Evolutionary conservation across 1,140 invertebrate species (phyloP).

Genomic region (Acromyrmex heyeri): DNA sequence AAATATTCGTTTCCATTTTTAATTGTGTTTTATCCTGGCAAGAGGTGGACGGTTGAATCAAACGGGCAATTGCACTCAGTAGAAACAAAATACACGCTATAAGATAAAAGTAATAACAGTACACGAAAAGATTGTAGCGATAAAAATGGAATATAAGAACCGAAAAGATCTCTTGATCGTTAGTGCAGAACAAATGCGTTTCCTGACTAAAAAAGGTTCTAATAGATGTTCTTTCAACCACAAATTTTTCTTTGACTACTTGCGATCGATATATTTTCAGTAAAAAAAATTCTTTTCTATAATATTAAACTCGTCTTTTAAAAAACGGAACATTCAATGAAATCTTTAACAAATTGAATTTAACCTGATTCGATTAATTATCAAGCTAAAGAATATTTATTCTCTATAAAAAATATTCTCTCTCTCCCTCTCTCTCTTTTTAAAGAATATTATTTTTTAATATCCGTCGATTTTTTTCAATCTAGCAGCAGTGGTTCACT

Average conservation of each 20-base stretch:
- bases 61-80: not conserved
- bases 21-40: not conserved
- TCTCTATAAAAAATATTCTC: too few relatives aligned
- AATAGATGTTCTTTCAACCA: not conserved
- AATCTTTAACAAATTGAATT: conserved; percentile 25
- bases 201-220: not conserved
- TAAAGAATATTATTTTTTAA: conserved; percentile 70
- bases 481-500: conserved; percentile 9
- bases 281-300: conserved; percentile 1
- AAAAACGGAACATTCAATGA: not conserved
- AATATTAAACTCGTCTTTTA: not conserved
- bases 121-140: conserved; percentile 4
- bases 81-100: conserved; percentile 36
- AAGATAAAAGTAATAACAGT: conserved; percentile 23
- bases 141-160: not conserved
- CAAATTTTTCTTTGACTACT: conserved; percentile 6
- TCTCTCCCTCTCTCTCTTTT: too few relatives aligned
- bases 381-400: not conserved
- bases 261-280: not conserved
- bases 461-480: conserved; percentile 70
- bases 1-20: conserved; percentile 73
- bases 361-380: not conserved
- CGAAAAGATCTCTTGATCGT: conserved; percentile 33
- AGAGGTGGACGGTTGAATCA: not conserved
- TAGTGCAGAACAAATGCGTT: conserved; percentile 27